Conservation (phyloP, 1,140 invertebrate species). For the Pararge aegeria region DNA sequence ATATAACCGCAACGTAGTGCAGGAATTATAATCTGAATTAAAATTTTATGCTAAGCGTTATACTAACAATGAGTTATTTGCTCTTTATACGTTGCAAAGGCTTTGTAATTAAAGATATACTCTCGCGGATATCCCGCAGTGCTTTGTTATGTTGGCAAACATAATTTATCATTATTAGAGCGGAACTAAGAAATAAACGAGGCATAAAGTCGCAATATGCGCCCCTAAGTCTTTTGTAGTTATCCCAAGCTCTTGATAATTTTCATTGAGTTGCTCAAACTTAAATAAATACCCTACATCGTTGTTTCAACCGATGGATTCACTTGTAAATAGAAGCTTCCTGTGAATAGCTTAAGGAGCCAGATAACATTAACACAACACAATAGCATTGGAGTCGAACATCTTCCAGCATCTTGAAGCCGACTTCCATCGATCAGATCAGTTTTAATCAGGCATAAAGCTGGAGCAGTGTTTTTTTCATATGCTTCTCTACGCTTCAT, state of each 20-base stretch:
- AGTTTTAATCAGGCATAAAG: no score
- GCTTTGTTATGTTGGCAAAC: conserved; percentile 8
- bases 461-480: no score
- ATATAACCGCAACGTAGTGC: neutral
- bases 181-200: conserved; percentile 15
- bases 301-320: no score
- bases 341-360: no score
- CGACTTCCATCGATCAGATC: no score
- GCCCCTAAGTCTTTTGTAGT: neutral
- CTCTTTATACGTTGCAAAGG: conserved; percentile 7
- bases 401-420: no score
- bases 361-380: no score
- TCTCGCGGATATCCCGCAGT: conserved; percentile 9
- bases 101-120: conserved; percentile 14
- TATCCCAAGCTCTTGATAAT: neutral
- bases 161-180: conserved; percentile 14
- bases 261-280: no score
- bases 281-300: no score
- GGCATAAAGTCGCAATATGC: conserved; percentile 4
- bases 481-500: no score
- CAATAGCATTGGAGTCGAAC: no score
- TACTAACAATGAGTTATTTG: conserved; percentile 11
- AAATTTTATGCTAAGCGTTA: conserved; percentile 4
- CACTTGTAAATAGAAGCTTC: no score
- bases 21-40: neutral